Base-by-base conservation (phyloP, 2,797 vertebrate species). In the Clarias laeviceps region DNA sequence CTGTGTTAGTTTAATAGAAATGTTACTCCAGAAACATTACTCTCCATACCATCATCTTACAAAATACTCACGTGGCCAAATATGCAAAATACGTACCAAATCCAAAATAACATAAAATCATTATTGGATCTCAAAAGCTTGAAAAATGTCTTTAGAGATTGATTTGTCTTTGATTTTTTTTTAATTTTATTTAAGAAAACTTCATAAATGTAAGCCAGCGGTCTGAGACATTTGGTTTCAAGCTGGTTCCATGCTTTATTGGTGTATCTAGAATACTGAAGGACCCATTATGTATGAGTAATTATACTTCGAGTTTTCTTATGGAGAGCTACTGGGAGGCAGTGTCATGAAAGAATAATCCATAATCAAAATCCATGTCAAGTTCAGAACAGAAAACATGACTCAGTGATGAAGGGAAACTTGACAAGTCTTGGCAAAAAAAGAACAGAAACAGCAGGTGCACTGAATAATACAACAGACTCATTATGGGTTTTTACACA, bases 1-100 rank as follows among this genome's bases (percentile, higher is more conserved):
- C 7, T 57, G 50, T 32, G 64, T 69, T 61, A 29, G 40, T 77
- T 17, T 68, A 56, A 66, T 76, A 76, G 59, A 74, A 83, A 84
- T 66, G 72, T 54, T n/a, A 77, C 24, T 59, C 64, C 45, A 59
- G 40, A 29, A 74, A 2, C 40, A 68, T 68, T 68, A 34, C 7
- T 18, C 45, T 74, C 4, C 18, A 72, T n/a, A 15, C 40, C 14
- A 7, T 22, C n/a, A 70, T 73, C 45, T 72, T n/a, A 8, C 66
- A 40, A 7, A 72, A 45, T n/a, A 45, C 69, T 34, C 17, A 50
- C 22, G 22, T 68, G 65, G 20, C 7, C 18, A 37, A n/a, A n/a
- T 22, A 11, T 24, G 4, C 22, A 11, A 37, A 64, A 9, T 9
- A 7, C 6, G 2, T n/a, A n/a, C 61, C 22, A 73, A 73, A 73